These are phyloP conservation scores for Drosophila kurseongensis DNA, from an alignment of 1,140 invertebrate genomes.

Conservation along the genomic window DNA sequence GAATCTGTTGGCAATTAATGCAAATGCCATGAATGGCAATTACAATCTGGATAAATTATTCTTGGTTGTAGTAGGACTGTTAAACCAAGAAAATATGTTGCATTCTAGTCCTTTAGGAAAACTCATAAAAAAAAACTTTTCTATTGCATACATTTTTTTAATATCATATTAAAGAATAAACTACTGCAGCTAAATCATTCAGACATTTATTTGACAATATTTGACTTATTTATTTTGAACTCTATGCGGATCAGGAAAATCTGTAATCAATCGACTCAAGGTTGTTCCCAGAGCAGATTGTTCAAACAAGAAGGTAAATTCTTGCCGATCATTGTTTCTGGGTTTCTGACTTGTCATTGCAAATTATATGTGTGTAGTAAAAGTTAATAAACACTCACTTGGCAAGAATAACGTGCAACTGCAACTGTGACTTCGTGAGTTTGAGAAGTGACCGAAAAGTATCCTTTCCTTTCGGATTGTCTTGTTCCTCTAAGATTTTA, in stretches of 20 bases:
- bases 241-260: not conserved
- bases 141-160: too few relatives aligned
- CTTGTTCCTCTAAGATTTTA: slow-evolving; percentile 16
- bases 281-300: slow-evolving; percentile 6
- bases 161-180: too few relatives aligned
- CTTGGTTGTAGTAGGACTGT: slow-evolving; percentile 1
- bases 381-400: slow-evolving; percentile 71
- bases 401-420: slow-evolving; percentile 45
- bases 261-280: slow-evolving; percentile 22
- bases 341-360: slow-evolving; percentile 50
- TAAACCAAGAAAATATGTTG: not conserved
- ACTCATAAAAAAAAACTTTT: too few relatives aligned
- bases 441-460: slow-evolving; percentile 48
- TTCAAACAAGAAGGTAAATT: slow-evolving; percentile 12
- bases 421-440: slow-evolving; percentile 31
- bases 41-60: slow-evolving; percentile 17
- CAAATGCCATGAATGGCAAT: slow-evolving; percentile 28
- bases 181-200: not conserved
- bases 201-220: not conserved
- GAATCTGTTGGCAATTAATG: slow-evolving; percentile 44
- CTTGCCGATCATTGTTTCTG: slow-evolving; percentile 40
- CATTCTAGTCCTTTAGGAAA: too few relatives aligned
- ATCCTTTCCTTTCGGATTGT: slow-evolving; percentile 52
- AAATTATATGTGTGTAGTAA: slow-evolving; percentile 21
- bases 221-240: slow-evolving; percentile 8